A percentile compares a stretch with the other conserved stretches of the same genome.
phyloP scores from a whole-genome alignment of 2,797 vertebrate species.

The Apogon hyalosoma region DNA sequence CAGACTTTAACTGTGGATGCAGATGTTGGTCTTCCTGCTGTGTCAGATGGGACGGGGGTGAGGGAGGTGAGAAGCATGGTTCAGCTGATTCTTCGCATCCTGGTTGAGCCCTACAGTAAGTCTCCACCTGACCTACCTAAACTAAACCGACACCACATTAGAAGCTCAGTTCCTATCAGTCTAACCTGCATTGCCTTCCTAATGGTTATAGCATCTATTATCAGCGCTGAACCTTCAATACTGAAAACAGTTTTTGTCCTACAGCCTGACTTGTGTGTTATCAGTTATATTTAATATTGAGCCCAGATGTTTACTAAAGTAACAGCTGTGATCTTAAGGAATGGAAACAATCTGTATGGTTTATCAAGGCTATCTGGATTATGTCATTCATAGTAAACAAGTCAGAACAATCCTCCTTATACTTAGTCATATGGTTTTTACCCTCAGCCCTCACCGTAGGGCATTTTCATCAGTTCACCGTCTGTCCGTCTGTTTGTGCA shows the following conservation, averaged over 20 bases:
- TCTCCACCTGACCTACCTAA: slow-evolving; percentile 23
- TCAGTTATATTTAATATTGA: background rate
- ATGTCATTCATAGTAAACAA: background rate
- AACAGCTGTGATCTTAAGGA: background rate
- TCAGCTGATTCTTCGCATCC: slow-evolving; percentile 87
- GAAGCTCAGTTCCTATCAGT: background rate
- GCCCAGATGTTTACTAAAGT: background rate
- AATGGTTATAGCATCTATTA: slow-evolving; percentile 14
- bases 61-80: slow-evolving; percentile 93
- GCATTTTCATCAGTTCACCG: no score
- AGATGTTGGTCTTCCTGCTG: slow-evolving; percentile 90
- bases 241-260: background rate
- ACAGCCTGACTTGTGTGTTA: background rate
- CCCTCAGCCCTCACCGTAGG: no score
- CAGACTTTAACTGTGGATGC: slow-evolving; percentile 66
- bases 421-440: no score
- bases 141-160: background rate
- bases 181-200: background rate
- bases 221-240: slow-evolving; percentile 1
- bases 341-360: background rate
- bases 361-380: background rate
- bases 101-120: slow-evolving; percentile 91
- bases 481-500: no score
- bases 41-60: slow-evolving; percentile 87
- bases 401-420: background rate